phyloP scores from a whole-genome alignment of 1,140 invertebrate species.

The Bombus superbus region DNA sequence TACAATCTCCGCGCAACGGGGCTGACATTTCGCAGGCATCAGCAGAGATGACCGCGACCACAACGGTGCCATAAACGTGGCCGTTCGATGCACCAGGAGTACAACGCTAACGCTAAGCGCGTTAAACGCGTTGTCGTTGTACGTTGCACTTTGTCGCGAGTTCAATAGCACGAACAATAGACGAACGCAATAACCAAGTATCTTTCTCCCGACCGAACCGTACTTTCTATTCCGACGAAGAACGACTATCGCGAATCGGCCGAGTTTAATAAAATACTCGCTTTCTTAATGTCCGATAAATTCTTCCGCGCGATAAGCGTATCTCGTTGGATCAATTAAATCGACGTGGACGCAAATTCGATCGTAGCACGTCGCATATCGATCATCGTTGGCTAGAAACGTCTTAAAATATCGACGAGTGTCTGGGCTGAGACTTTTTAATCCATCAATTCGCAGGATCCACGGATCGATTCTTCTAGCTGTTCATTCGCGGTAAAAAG shows the following conservation, averaged over 20 bases:
- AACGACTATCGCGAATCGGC: background rate
- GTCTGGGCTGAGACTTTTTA: conserved; percentile 7
- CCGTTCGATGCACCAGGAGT: too few species aligned
- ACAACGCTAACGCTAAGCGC: too few species aligned
- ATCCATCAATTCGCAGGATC: background rate
- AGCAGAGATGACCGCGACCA: conserved; percentile 15
- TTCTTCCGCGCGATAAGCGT: too few species aligned
- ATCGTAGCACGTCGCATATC: background rate
- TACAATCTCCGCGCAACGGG: conserved; percentile 6
- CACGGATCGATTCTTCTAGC: conserved; percentile 23
- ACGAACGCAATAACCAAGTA: background rate
- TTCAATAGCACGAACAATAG: conserved; percentile 66
- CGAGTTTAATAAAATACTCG: background rate
- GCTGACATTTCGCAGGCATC: conserved; percentile 33
- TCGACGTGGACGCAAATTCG: background rate
- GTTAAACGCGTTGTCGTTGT: conserved; percentile 21
- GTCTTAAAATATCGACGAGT: conserved; percentile 54
- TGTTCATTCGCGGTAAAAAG: conserved; percentile 20
- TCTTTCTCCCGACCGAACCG: background rate
- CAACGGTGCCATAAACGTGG: conserved; percentile 1
- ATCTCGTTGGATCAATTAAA: too few species aligned
- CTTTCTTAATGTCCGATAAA: background rate
- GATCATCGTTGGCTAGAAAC: conserved; percentile 10
- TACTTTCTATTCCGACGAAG: background rate
- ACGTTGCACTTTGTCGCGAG: conserved; percentile 65